Percentiles rank a stretch among this genome's conserved stretches.
Evolutionary conservation across 2,888 invertebrate genomes (phyloP).

Genomic region (Callyntrura sp.): DNA sequence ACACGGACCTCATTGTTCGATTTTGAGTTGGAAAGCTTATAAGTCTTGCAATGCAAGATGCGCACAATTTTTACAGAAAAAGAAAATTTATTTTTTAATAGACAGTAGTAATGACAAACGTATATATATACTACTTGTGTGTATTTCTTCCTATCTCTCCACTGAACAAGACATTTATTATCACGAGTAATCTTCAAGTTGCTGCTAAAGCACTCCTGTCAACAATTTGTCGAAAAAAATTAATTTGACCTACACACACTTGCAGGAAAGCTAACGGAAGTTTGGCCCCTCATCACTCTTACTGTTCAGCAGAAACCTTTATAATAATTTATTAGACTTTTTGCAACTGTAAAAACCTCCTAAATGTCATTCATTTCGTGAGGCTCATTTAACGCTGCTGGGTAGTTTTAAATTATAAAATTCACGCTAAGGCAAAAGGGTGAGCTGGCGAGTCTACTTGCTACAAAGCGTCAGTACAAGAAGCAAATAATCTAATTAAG

Average conservation of each 20-base stretch:
- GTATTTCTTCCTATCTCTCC: not conserved
- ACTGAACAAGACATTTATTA: conserved; percentile 21
- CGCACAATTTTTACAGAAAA: conserved; percentile 5
- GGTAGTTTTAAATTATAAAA: no score
- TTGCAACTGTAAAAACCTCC: conserved; percentile 34
- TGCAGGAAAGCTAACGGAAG: conserved; percentile 45
- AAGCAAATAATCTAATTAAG: conserved; percentile 48
- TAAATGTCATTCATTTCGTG: conserved; percentile 15
- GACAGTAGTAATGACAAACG: not conserved
- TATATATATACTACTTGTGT: no score
- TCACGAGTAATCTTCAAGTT: conserved; percentile 29
- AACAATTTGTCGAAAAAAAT: conserved; percentile 55
- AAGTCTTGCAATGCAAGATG: not conserved
- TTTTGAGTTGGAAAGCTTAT: not conserved
- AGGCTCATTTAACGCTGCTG: not conserved
- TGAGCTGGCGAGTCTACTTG: no score
- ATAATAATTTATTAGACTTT: conserved; percentile 8
- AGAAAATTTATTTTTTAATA: not conserved
- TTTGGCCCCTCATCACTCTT: conserved; percentile 57
- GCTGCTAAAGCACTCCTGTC: conserved; percentile 48
- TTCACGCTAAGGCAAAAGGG: no score
- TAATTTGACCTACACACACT: conserved; percentile 22
- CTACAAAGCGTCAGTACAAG: not conserved
- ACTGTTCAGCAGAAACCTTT: not conserved
- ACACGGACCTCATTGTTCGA: conserved; percentile 36